Conservation (phyloP, 2,888 invertebrate genomes). For the Aphidius colemani region DNA sequence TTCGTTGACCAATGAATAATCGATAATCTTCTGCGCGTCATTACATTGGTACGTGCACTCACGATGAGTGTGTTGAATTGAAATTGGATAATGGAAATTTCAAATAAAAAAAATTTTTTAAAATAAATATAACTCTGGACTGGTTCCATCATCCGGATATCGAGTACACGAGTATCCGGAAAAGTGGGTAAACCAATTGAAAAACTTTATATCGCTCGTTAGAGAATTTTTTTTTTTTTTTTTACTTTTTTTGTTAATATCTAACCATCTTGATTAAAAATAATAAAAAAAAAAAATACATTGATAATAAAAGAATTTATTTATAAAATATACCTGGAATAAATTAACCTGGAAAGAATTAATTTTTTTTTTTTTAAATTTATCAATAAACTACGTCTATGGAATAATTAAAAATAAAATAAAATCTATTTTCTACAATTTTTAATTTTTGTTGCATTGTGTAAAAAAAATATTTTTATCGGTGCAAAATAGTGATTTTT, state of each 20-base stretch:
- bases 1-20: constrained; percentile 21
- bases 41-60: constrained; percentile 25
- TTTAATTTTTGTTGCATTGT: too few species aligned
- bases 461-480: too few species aligned
- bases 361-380: too few species aligned
- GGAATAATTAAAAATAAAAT: too few species aligned
- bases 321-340: constrained; percentile 1
- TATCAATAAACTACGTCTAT: too few species aligned
- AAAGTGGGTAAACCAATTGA: constrained; percentile 28
- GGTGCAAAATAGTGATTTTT: too few species aligned
- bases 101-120: neutral
- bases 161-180: constrained; percentile 16
- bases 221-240: neutral
- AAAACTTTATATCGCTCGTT: constrained; percentile 17
- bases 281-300: neutral
- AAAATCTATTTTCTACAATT: too few species aligned
- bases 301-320: neutral
- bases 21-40: constrained; percentile 33
- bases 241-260: too few species aligned
- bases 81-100: constrained; percentile 4
- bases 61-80: constrained; percentile 17
- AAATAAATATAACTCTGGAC: neutral
- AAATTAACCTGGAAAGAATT: neutral
- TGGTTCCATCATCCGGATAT: constrained; percentile 26
- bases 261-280: too few species aligned